Evolutionary conservation across 2,888 invertebrate species (phyloP).

Genomic region (Chloroclystis v-ata): DNA sequence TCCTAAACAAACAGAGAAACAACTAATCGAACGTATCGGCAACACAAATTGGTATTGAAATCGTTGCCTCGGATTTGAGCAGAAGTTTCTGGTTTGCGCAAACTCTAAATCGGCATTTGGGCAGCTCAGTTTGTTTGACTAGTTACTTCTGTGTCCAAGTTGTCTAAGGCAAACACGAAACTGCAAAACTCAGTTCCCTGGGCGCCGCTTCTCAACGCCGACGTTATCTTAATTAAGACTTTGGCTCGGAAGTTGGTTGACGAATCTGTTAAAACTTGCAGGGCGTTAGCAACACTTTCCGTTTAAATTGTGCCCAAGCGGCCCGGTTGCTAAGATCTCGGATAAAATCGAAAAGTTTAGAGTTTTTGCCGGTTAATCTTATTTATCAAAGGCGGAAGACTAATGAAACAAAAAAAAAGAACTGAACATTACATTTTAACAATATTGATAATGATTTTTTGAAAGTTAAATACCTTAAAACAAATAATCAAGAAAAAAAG

Average conservation of each 20-base stretch:
- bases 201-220: slow-evolving; percentile 41
- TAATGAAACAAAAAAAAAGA: too few species aligned
- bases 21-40: too few species aligned
- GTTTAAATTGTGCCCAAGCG: slow-evolving; percentile 4
- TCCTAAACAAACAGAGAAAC: too few species aligned
- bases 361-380: background rate
- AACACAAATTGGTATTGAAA: too few species aligned
- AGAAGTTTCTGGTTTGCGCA: background rate
- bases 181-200: slow-evolving; percentile 52
- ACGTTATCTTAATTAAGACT: slow-evolving; percentile 66
- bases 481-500: too few species aligned
- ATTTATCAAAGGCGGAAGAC: too few species aligned
- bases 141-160: slow-evolving; percentile 67
- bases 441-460: too few species aligned
- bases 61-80: background rate
- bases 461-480: too few species aligned
- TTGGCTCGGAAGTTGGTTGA: slow-evolving; percentile 46
- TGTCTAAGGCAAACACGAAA: slow-evolving; percentile 67
- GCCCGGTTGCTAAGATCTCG: background rate
- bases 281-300: slow-evolving; percentile 32
- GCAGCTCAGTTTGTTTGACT: slow-evolving; percentile 57
- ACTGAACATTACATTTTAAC: too few species aligned
- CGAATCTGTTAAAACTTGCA: slow-evolving; percentile 54
- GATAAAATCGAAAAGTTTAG: background rate
- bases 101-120: slow-evolving; percentile 27